Conservation (phyloP, 2,797 vertebrate species). For the Momotus momota region DNA sequence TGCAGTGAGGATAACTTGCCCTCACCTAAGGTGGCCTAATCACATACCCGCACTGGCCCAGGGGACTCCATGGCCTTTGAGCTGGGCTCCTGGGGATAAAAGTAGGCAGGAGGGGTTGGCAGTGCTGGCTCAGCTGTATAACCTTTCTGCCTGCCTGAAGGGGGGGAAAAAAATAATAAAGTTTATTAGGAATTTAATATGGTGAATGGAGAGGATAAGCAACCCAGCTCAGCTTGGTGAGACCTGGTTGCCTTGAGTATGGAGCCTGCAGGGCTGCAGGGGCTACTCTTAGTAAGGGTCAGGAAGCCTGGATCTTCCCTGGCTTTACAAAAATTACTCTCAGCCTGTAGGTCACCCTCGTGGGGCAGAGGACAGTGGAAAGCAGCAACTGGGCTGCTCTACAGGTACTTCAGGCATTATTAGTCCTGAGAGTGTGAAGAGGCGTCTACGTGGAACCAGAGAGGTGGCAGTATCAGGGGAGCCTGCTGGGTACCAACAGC, state of each 20-base stretch:
- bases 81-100: neutral
- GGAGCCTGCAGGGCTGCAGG: neutral
- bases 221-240: neutral
- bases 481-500: neutral
- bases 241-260: neutral
- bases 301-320: neutral
- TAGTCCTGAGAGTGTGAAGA: neutral
- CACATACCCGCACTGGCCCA: neutral
- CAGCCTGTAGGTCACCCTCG: neutral
- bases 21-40: neutral
- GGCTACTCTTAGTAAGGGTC: neutral
- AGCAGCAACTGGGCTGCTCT: neutral
- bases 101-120: neutral
- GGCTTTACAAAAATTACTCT: neutral
- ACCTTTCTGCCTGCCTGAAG: neutral
- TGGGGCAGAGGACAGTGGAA: neutral
- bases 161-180: neutral
- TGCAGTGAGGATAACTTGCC: neutral
- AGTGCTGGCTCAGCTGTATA: neutral
- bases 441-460: rapidly evolving
- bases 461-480: rapidly evolving
- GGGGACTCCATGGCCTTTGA: neutral
- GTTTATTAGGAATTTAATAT: neutral
- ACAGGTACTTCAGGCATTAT: neutral
- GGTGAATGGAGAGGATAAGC: neutral